Conservation (phyloP, 2,113 vertebrate species). For the Malurus cyaneus region DNA sequence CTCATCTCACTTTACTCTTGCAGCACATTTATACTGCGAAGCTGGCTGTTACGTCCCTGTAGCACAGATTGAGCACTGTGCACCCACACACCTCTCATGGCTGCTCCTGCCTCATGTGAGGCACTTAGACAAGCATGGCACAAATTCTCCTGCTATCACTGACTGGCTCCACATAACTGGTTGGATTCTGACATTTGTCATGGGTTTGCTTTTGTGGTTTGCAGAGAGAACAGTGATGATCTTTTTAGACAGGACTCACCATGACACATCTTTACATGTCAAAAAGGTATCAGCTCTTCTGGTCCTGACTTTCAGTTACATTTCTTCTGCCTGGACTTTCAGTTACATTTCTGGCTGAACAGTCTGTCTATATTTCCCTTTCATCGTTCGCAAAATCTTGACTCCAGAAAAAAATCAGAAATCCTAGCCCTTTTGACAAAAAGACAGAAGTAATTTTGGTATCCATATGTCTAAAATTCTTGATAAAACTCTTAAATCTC, state of each 20-base stretch:
- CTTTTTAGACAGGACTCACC: neutral
- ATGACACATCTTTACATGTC: neutral
- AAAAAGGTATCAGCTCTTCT: neutral
- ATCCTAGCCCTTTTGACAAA: neutral
- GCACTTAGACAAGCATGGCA: neutral
- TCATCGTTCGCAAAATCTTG: neutral
- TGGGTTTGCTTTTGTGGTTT: neutral
- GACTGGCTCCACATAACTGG: neutral
- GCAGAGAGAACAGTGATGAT: neutral
- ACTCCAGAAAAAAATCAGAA: neutral
- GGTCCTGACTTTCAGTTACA: neutral
- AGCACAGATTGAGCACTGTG: rapidly evolving
- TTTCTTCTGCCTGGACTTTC: neutral
- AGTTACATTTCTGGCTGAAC: neutral
- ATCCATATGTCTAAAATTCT: neutral
- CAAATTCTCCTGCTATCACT: neutral
- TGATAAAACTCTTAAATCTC: neutral
- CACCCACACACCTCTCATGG: neutral
- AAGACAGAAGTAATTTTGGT: neutral
- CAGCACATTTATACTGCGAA: neutral
- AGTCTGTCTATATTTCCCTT: neutral
- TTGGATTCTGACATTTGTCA: neutral
- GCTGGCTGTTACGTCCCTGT: neutral
- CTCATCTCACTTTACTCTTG: neutral
- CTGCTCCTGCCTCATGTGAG: neutral